These are phyloP conservation scores for Eubasilissa regina DNA, from an alignment of 1,140 invertebrate genomes.

Conservation along the genomic window DNA sequence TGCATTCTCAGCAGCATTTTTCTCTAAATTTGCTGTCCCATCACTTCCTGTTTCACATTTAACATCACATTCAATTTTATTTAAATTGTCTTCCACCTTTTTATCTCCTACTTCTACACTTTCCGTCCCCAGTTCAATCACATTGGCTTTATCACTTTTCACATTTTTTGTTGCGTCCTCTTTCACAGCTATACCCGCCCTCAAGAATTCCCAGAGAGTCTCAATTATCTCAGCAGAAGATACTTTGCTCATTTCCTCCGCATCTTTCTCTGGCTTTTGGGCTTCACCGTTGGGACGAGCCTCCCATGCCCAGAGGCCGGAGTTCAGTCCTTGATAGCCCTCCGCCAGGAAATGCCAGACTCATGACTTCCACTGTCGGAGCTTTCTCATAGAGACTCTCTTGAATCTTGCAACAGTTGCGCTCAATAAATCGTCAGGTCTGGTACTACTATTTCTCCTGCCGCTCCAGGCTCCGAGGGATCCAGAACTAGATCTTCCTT, in stretches of 20 bases:
- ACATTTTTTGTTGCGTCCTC: conserved; percentile 23
- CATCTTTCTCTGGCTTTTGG: conserved; percentile 43
- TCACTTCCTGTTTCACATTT: conserved; percentile 61
- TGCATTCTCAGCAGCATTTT: conserved; percentile 45
- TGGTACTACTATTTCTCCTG: conserved; percentile 60
- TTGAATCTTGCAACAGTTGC: conserved; percentile 81
- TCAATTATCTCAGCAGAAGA: conserved; percentile 66
- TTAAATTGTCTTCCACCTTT: conserved; percentile 4
- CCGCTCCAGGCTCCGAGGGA: conserved; percentile 43
- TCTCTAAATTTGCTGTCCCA: conserved; percentile 63
- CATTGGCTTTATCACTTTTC: conserved; percentile 16
- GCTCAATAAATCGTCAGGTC: conserved; percentile 71
- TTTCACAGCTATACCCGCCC: conserved; percentile 46
- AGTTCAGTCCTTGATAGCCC: conserved; percentile 57
- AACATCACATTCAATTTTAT: conserved; percentile 27
- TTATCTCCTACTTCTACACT: conserved; percentile 11
- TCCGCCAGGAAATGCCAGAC: conserved; percentile 69
- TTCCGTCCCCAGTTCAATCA: neutral
- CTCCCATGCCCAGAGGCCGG: conserved; percentile 53
- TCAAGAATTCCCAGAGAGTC: conserved; percentile 70
- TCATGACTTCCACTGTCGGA: conserved; percentile 85
- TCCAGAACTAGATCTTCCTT: conserved; percentile 41
- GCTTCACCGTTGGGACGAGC: conserved; percentile 31
- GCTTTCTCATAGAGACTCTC: conserved; percentile 82
- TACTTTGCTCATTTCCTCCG: conserved; percentile 45